Evolutionary conservation across 2,888 invertebrate species (phyloP), one percentile per base, ranked within the genome.

Genomic region (Himalopsyche tibetana): DNA sequence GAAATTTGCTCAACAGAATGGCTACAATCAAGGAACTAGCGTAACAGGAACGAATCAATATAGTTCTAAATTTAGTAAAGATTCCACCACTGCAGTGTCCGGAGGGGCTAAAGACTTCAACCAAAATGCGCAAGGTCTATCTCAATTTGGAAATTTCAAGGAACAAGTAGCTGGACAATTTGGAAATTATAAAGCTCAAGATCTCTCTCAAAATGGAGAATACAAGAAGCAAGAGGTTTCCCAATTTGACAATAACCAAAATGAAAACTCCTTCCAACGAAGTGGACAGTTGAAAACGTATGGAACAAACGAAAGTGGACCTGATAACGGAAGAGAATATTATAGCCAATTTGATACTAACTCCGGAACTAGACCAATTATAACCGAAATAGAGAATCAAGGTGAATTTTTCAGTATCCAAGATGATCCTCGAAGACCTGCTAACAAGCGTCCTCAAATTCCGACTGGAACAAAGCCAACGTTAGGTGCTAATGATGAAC

Each of bases 341-440:
- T 36, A n/a, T 42, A 80, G 19, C 42, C 80, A 80, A 80, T 80
- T 45, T 42, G 80, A 80, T 28, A 80, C 80, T 12, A 15, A 28
- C 15, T 74, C 74, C 15, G 74, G 36, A 74, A 28, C 36, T 28
- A 74, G 74, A 5, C 74, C 74, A 38, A 36, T 74, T 74, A 74
- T 38, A 36, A 74, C 74, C 15, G 74, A 74, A 74, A 74, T 74
- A 74, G 74, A 74, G 15, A 88, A 86, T 85, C 85, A 84, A 84
- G 88, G 88, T 82, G 86, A 86, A 82, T 88, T 86, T 69, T 88
- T 56, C 79, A 88, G 88, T 84, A 55, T 86, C 5, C 83, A 86
- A 79, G 85, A 88, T 17, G 69, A 56, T 15, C 45, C 19, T 28
- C 40, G 80, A 28, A 84, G 55, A 15, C 82, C 84, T 55, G 63